phyloP scores from a whole-genome alignment of 2,888 invertebrate species.

The Acronicta psi region DNA sequence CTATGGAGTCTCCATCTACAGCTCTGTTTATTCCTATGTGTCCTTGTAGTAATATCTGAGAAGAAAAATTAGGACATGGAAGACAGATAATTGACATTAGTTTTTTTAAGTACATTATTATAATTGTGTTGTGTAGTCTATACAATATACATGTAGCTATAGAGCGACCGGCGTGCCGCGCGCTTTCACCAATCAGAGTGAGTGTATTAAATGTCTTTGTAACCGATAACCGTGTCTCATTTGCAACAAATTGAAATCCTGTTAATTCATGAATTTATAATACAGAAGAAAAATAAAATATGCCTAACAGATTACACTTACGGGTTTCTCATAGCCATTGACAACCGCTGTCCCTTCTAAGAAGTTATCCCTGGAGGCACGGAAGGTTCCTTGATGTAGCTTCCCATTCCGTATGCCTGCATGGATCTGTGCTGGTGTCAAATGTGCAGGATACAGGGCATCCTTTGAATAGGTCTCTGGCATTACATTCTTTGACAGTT shows the following conservation, averaged over 20 bases:
- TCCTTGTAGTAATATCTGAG: conserved; percentile 95
- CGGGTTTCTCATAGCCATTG: conserved; percentile 93
- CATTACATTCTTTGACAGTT: conserved; percentile 92
- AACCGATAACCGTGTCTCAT: too few species aligned
- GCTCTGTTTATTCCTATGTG: conserved; percentile 96
- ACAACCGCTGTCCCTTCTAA: conserved; percentile 96
- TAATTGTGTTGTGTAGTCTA: too few species aligned
- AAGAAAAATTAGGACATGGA: background rate
- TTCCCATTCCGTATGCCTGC: conserved; percentile 93
- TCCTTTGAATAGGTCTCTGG: conserved; percentile 89
- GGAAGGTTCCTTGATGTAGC: conserved; percentile 94
- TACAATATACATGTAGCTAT: too few species aligned
- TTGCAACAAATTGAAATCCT: too few species aligned
- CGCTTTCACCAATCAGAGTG: too few species aligned
- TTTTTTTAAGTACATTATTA: too few species aligned
- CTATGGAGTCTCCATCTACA: conserved; percentile 98
- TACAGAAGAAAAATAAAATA: too few species aligned
- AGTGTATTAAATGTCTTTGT: too few species aligned
- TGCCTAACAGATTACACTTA: conserved; percentile 76
- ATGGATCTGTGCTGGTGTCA: conserved; percentile 93
- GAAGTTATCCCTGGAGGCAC: conserved; percentile 97
- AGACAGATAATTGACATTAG: too few species aligned
- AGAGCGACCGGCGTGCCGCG: too few species aligned
- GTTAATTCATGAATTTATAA: too few species aligned
- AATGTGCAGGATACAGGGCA: conserved; percentile 95